A percentile compares a stretch with the other conserved stretches of the same genome.
These are phyloP conservation scores for Diorhabda sublineata DNA, from an alignment of 1,140 invertebrate species.

Conservation along the genomic window DNA sequence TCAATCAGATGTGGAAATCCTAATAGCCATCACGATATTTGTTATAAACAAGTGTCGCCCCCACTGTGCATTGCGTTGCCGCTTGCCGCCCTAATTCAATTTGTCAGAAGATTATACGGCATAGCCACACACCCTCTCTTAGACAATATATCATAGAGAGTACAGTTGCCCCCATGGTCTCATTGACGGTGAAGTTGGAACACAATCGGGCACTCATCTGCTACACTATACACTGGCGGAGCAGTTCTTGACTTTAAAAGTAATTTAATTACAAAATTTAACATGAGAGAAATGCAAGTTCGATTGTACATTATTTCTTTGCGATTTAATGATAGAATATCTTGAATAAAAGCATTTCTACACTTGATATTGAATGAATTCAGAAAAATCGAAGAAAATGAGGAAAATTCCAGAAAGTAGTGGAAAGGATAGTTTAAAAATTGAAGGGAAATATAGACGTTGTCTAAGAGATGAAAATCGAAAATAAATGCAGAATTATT, in stretches of 20 bases:
- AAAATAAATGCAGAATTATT: too few species aligned
- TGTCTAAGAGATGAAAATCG: too few species aligned
- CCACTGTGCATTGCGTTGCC: conserved; percentile 35
- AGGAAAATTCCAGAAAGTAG: too few species aligned
- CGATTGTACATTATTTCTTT: too few species aligned
- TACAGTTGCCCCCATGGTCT: conserved; percentile 24
- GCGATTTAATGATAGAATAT: too few species aligned
- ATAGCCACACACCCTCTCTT: conserved; percentile 45
- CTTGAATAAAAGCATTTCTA: too few species aligned
- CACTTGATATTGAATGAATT: too few species aligned
- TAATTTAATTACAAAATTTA: too few species aligned
- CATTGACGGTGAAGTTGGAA: conserved; percentile 25
- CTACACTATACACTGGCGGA: conserved; percentile 10
- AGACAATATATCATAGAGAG: conserved; percentile 46
- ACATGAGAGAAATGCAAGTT: too few species aligned
- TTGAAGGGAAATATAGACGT: too few species aligned
- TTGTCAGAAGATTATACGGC: conserved; percentile 49
- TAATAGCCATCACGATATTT: conserved; percentile 44
- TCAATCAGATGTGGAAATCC: conserved; percentile 38
- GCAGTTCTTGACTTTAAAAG: not conserved
- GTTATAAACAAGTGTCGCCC: conserved; percentile 47
- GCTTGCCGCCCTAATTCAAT: conserved; percentile 47
- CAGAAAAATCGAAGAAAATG: too few species aligned
- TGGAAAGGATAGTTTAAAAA: too few species aligned
- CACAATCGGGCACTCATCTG: conserved; percentile 23